phyloP scores from a whole-genome alignment of 1,140 invertebrate genomes.

The Philotrypesis tridentata region DNA sequence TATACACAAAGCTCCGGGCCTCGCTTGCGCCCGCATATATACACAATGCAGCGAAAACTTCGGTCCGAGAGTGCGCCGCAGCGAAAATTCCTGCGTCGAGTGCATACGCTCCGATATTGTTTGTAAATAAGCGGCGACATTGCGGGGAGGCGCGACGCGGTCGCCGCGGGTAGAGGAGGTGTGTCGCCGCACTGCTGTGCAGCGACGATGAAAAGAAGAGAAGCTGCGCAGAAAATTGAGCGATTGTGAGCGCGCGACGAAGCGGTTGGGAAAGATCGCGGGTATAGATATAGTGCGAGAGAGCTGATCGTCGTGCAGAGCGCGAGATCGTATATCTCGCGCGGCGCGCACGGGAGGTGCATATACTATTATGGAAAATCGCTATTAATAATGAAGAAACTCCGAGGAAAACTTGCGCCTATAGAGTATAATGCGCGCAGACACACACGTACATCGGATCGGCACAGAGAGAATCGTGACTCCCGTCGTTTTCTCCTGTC shows the following conservation, averaged over 20 bases:
- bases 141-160: background rate
- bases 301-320: too few relatives aligned
- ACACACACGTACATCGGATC: background rate
- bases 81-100: too few relatives aligned
- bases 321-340: too few relatives aligned
- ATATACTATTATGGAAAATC: conserved; percentile 15
- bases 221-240: background rate
- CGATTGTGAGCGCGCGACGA: background rate
- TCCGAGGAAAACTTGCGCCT: background rate
- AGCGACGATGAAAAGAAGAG: background rate
- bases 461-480: conserved; percentile 15
- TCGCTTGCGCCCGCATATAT: too few relatives aligned
- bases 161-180: too few relatives aligned
- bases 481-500: background rate
- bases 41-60: too few relatives aligned
- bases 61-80: too few relatives aligned
- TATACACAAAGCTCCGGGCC: too few relatives aligned
- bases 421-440: background rate
- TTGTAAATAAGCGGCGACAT: too few relatives aligned
- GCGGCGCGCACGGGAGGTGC: too few relatives aligned
- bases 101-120: too few relatives aligned
- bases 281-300: conserved; percentile 3
- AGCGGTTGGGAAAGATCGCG: conserved; percentile 14
- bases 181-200: too few relatives aligned
- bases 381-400: conserved; percentile 26